Percentiles rank a stretch among this genome's conserved stretches.
phyloP scores from a whole-genome alignment of 2,888 invertebrate species.

The Eumerus sabulonum region DNA sequence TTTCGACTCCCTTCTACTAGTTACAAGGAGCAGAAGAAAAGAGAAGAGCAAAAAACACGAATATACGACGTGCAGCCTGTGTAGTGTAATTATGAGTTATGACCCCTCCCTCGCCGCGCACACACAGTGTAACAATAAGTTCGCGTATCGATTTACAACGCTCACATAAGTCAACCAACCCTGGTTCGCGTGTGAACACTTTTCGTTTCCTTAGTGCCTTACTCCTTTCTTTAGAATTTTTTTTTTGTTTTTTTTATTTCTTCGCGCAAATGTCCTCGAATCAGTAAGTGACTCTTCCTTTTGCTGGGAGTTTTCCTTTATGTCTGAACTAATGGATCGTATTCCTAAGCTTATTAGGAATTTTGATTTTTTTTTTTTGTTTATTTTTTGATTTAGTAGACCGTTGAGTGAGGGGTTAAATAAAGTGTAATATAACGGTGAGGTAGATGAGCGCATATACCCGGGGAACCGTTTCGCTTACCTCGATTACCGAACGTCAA shows the following conservation, averaged over 20 bases:
- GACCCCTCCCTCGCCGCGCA: conserved; percentile 61
- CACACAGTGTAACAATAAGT: conserved; percentile 62
- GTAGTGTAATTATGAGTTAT: conserved; percentile 63
- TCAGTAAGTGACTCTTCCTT: conserved; percentile 5
- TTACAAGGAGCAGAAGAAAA: neutral
- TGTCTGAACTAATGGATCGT: conserved; percentile 18
- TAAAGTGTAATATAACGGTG: conserved; percentile 42
- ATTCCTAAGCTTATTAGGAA: conserved; percentile 47
- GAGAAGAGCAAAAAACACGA: conserved; percentile 40
- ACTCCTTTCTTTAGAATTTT: conserved; percentile 17
- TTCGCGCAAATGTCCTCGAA: conserved; percentile 3
- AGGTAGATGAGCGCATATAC: conserved; percentile 31
- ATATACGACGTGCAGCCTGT: conserved; percentile 35
- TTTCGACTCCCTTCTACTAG: neutral
- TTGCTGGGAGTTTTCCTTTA: conserved; percentile 13
- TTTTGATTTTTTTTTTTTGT: conserved; percentile 12
- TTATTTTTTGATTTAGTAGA: conserved; percentile 6
- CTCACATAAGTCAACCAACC: conserved; percentile 65
- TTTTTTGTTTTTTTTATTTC: conserved; percentile 24
- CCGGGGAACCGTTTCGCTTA: conserved; percentile 52
- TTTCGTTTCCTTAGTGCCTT: conserved; percentile 30
- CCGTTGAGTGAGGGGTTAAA: conserved; percentile 48
- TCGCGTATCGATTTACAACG: conserved; percentile 68
- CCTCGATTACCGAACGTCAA: conserved; percentile 64
- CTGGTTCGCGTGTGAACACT: conserved; percentile 63